Conservation (phyloP, 2,797 vertebrate genomes). For the Otolemur crassicaudatus region DNA sequence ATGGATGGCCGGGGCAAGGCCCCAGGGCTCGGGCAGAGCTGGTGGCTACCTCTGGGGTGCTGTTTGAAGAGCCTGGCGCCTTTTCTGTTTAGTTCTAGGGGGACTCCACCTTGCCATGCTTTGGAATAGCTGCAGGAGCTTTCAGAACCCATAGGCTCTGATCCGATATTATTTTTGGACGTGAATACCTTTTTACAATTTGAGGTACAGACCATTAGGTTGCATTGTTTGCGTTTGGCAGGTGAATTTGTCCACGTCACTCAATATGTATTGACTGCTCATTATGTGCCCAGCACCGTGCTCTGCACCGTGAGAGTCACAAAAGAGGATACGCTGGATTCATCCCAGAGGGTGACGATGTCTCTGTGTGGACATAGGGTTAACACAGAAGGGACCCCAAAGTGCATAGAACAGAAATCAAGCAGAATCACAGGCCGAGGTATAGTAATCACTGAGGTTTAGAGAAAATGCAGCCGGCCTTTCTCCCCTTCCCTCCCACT, state of each 20-base stretch:
- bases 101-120: neutral
- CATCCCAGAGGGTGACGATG: too few species aligned
- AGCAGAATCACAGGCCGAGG: neutral
- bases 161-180: neutral
- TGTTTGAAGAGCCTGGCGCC: neutral
- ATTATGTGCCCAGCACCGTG: neutral
- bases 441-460: neutral
- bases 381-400: too few species aligned
- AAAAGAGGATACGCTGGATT: neutral
- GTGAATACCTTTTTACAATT: neutral
- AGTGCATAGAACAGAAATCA: accelerated
- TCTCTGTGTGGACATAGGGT: neutral
- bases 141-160: neutral
- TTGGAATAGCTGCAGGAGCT: neutral
- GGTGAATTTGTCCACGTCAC: neutral
- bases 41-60: neutral
- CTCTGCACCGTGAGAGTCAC: neutral
- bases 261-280: neutral
- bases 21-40: neutral
- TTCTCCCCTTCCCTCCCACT: too few species aligned
- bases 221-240: too few species aligned
- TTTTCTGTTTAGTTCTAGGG: neutral
- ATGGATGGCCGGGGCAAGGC: neutral
- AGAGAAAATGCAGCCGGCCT: neutral
- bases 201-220: too few species aligned